These are phyloP conservation scores for Bovichtus diacanthus DNA, from an alignment of 2,797 vertebrate species.

Conservation along the genomic window DNA sequence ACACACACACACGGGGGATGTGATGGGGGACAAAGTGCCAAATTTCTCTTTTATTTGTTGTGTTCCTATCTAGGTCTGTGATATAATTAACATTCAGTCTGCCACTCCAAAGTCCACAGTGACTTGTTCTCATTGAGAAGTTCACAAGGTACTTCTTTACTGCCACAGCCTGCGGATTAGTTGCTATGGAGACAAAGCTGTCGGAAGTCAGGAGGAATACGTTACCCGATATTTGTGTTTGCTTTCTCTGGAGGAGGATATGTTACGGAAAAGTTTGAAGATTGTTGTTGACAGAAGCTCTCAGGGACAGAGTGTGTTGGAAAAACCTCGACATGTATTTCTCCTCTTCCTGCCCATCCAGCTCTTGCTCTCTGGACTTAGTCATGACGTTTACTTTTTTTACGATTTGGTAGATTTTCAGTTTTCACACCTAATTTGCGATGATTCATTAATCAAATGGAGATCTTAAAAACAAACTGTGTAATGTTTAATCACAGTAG, in stretches of 20 bases:
- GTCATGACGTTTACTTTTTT: background rate
- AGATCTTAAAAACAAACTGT: conserved; percentile 15
- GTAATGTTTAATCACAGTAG: conserved; percentile 11
- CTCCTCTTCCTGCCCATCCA: background rate
- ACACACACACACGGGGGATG: background rate
- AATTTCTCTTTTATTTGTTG: conserved; percentile 32
- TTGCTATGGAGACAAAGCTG: conserved; percentile 79
- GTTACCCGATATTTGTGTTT: conserved; percentile 46
- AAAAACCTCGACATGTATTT: background rate
- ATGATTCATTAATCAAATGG: background rate
- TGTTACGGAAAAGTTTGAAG: conserved; percentile 52
- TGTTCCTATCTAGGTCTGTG: conserved; percentile 41
- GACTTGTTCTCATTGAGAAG: conserved; percentile 75
- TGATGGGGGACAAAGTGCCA: conserved; percentile 11
- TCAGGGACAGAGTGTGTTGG: conserved; percentile 12
- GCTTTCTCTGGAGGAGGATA: conserved; percentile 41
- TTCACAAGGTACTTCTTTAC: conserved; percentile 77
- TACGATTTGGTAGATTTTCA: background rate
- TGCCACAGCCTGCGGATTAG: conserved; percentile 68
- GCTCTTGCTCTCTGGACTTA: background rate
- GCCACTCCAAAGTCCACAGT: conserved; percentile 57
- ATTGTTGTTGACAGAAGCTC: conserved; percentile 47
- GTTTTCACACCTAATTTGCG: background rate
- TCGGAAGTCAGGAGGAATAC: conserved; percentile 59
- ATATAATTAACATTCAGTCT: conserved; percentile 75